These are phyloP conservation scores for Agelastica alni DNA, from an alignment of 2,888 invertebrate species.

Conservation along the genomic window DNA sequence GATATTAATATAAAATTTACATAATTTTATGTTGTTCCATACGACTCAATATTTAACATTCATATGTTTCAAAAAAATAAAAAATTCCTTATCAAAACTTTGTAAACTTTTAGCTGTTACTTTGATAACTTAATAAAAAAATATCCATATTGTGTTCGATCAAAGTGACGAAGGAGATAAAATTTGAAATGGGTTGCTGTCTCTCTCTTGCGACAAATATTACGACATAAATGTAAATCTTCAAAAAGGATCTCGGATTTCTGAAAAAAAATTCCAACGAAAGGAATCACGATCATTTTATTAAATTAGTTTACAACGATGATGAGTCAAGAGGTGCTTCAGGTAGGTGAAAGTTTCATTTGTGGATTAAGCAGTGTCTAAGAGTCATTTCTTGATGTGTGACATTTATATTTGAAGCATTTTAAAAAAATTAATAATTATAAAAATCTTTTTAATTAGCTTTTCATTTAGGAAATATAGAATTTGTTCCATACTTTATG, in stretches of 20 bases:
- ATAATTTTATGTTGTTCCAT: too few relatives aligned
- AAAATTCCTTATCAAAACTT: background rate
- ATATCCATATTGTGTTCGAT: background rate
- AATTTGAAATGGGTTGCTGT: conserved; percentile 20
- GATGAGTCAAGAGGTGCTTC: conserved; percentile 50
- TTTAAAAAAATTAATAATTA: too few relatives aligned
- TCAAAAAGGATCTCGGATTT: conserved; percentile 2
- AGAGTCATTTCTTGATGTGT: too few relatives aligned
- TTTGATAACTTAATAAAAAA: background rate
- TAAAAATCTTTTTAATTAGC: too few relatives aligned
- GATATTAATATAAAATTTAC: too few relatives aligned
- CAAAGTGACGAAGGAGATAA: conserved; percentile 1
- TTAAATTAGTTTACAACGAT: too few relatives aligned
- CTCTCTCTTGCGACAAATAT: conserved; percentile 1
- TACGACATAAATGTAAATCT: conserved; percentile 4
- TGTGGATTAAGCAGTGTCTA: background rate
- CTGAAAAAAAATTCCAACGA: background rate
- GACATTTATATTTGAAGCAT: too few relatives aligned
- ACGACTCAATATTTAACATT: background rate
- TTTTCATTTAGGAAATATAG: too few relatives aligned
- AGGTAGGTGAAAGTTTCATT: conserved; percentile 17
- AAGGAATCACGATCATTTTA: too few relatives aligned
- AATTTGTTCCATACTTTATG: too few relatives aligned
- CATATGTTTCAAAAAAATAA: background rate
- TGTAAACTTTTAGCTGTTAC: conserved; percentile 1